These are phyloP conservation scores for Thereva nobilitata DNA, from an alignment of 2,888 invertebrate genomes.

Conservation along the genomic window DNA sequence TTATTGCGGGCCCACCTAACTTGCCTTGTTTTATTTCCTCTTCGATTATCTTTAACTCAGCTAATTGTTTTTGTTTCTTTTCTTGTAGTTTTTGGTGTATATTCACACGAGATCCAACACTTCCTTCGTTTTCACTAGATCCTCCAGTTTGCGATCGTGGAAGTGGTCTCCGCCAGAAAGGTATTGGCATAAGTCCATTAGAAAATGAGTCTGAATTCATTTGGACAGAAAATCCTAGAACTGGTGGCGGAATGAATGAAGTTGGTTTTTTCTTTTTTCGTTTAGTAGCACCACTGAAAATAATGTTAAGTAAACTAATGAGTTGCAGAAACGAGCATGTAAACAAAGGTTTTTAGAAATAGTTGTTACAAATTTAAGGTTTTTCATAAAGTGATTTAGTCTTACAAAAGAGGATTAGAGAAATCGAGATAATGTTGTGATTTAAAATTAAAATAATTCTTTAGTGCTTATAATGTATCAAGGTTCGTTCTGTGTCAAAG, in stretches of 20 bases:
- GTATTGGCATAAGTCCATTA: conserved; percentile 61
- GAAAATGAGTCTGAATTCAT: conserved; percentile 37
- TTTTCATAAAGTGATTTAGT: neutral
- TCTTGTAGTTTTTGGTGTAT: conserved; percentile 86
- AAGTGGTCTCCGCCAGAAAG: conserved; percentile 76
- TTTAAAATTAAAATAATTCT: too few species aligned
- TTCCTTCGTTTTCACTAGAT: conserved; percentile 76
- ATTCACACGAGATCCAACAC: conserved; percentile 76
- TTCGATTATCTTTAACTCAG: conserved; percentile 79
- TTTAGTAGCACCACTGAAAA: conserved; percentile 59
- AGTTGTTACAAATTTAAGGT: neutral
- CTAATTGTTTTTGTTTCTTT: conserved; percentile 85
- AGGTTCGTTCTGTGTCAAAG: too few species aligned
- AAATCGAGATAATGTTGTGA: too few species aligned
- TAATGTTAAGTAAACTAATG: conserved; percentile 12
- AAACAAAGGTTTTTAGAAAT: too few species aligned
- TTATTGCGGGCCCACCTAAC: conserved; percentile 62
- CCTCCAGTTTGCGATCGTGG: conserved; percentile 65
- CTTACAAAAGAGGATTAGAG: neutral
- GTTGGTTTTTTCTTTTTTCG: conserved; percentile 91
- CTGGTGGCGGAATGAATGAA: conserved; percentile 78
- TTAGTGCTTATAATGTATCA: too few species aligned
- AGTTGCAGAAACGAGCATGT: neutral
- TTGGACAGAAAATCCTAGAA: conserved; percentile 47
- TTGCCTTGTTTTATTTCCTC: conserved; percentile 88